Conservation (phyloP, 2,888 invertebrate genomes). For the Limnephilus rhombicus region DNA sequence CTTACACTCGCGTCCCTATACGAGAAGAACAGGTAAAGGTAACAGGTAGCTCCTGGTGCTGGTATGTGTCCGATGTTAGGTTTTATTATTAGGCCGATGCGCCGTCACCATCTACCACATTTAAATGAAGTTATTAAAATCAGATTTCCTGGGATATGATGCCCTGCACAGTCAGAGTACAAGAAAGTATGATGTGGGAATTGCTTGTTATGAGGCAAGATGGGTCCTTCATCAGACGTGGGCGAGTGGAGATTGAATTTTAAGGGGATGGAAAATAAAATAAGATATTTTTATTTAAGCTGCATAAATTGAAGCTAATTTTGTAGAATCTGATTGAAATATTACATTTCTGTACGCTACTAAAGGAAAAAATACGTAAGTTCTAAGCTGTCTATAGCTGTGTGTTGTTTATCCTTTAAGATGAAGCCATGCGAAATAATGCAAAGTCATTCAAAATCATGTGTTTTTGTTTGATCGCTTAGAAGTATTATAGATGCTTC, state of each 20-base stretch:
- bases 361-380: no score
- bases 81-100: not conserved
- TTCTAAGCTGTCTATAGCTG: no score
- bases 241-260: not conserved
- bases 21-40: not conserved
- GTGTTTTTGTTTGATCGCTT: no score
- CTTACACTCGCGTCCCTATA: not conserved
- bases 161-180: not conserved
- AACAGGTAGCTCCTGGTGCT: not conserved
- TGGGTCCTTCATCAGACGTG: not conserved
- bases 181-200: not conserved
- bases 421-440: no score
- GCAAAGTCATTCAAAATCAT: no score
- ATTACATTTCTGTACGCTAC: no score
- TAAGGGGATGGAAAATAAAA: not conserved
- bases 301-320: no score
- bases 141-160: not conserved
- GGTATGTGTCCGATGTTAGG: not conserved
- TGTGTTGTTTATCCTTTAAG: no score
- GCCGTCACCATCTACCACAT: not conserved
- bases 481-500: no score
- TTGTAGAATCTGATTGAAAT: no score
- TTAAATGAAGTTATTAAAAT: slow-evolving; percentile 39
- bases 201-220: not conserved
- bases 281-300: not conserved